phyloP scores from a whole-genome alignment of 2,797 vertebrate species.

The Microctenopoma lineatum region DNA sequence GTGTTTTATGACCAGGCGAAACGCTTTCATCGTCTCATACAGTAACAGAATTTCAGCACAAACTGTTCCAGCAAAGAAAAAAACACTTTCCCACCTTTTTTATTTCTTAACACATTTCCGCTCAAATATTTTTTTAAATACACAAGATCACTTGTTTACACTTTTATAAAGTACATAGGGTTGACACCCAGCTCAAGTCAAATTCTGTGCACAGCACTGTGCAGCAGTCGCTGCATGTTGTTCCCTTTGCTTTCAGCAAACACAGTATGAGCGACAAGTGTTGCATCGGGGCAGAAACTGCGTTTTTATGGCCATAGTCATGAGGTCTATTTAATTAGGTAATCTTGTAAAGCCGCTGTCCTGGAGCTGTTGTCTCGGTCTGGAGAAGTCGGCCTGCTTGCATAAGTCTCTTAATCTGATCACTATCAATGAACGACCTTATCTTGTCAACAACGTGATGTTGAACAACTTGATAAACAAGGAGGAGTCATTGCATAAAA shows the following conservation, averaged over 20 bases:
- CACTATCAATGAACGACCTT: conserved; percentile 56
- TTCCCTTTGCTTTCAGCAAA: not conserved
- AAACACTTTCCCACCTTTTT: too few relatives aligned
- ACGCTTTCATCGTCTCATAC: not conserved
- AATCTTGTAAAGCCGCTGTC: conserved; percentile 59
- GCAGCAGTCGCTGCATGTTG: conserved; percentile 1
- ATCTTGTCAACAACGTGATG: conserved; percentile 57
- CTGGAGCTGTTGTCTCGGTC: conserved; percentile 45
- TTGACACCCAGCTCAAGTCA: not conserved
- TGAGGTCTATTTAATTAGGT: conserved; percentile 63
- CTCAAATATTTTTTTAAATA: too few relatives aligned
- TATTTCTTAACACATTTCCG: too few relatives aligned
- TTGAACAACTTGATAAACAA: conserved; percentile 56
- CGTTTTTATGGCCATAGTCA: conserved; percentile 66
- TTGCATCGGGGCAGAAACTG: conserved; percentile 33
- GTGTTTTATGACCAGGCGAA: not conserved
- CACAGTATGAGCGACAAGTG: conserved; percentile 38
- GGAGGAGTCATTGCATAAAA: conserved; percentile 55
- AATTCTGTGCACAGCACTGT: not conserved
- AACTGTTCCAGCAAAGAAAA: not conserved
- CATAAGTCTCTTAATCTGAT: conserved; percentile 70
- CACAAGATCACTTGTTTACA: too few relatives aligned
- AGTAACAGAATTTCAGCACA: not conserved
- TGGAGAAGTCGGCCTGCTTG: conserved; percentile 54
- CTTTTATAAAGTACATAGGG: not conserved